Evolutionary conservation across 2,888 invertebrate species (phyloP).

Genomic region (Pheosia tremula): DNA sequence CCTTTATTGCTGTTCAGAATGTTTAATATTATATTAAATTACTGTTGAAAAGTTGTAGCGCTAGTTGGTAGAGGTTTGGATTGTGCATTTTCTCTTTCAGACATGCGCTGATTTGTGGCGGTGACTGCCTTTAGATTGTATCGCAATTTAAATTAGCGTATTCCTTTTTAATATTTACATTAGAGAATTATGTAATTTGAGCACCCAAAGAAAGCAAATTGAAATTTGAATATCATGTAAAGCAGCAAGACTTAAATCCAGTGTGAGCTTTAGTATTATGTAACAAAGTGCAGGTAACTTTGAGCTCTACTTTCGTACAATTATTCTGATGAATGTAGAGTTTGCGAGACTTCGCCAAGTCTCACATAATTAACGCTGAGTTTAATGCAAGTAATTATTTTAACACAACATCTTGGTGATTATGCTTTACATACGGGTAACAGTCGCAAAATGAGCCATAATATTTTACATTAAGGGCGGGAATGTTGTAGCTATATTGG

Average conservation of each 20-base stretch:
- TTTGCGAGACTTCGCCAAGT: conserved; percentile 23
- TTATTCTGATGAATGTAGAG: conserved; percentile 34
- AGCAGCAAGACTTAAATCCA: neutral
- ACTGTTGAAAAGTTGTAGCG: no score
- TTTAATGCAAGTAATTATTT: neutral
- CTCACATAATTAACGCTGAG: conserved; percentile 6
- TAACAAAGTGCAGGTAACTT: conserved; percentile 23
- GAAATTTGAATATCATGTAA: neutral
- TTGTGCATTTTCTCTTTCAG: no score
- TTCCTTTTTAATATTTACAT: no score
- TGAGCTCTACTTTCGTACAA: conserved; percentile 27
- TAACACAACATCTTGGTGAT: neutral
- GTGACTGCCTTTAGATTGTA: no score
- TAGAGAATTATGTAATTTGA: neutral
- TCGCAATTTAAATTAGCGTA: no score
- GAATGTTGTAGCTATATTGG: no score
- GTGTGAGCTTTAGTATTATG: conserved; percentile 6
- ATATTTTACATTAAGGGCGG: no score
- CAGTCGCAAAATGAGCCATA: no score
- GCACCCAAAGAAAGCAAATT: neutral
- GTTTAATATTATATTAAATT: no score
- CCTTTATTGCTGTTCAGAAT: no score
- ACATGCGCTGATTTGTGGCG: no score
- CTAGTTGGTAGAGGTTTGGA: no score
- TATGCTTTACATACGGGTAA: neutral